Evolutionary conservation across 2,113 vertebrate genomes (phyloP).

Genomic region (Daboia siamensis): DNA sequence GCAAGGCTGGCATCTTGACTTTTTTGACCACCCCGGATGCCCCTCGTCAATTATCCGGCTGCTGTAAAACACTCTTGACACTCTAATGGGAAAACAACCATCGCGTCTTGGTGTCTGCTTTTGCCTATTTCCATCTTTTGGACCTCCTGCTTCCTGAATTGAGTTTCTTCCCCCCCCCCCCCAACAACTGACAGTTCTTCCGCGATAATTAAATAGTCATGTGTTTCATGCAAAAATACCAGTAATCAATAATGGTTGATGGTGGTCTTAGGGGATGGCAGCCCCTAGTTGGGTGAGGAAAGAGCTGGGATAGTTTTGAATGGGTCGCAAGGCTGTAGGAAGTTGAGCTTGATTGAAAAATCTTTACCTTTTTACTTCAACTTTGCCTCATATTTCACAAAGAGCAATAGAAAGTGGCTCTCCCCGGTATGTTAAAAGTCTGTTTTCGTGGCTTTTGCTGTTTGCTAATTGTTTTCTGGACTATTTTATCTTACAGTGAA

Average conservation of each 20-base stretch:
- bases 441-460: background rate
- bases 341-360: background rate
- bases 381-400: background rate
- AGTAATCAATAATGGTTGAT: background rate
- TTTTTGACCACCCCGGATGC: background rate
- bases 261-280: background rate
- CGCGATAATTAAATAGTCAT: background rate
- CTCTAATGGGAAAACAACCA: background rate
- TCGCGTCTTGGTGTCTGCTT: background rate
- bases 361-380: background rate
- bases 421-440: background rate
- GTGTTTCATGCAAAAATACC: background rate
- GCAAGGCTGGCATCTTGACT: background rate
- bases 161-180: background rate
- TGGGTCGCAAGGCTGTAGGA: background rate
- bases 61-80: background rate
- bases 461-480: background rate
- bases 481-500: background rate
- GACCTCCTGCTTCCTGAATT: background rate
- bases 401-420: background rate
- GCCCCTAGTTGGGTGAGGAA: background rate
- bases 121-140: background rate
- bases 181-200: background rate
- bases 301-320: background rate
- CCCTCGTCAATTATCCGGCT: background rate